Evolutionary conservation across 2,113 vertebrate species (phyloP).

Genomic region (Gobio gobio): DNA sequence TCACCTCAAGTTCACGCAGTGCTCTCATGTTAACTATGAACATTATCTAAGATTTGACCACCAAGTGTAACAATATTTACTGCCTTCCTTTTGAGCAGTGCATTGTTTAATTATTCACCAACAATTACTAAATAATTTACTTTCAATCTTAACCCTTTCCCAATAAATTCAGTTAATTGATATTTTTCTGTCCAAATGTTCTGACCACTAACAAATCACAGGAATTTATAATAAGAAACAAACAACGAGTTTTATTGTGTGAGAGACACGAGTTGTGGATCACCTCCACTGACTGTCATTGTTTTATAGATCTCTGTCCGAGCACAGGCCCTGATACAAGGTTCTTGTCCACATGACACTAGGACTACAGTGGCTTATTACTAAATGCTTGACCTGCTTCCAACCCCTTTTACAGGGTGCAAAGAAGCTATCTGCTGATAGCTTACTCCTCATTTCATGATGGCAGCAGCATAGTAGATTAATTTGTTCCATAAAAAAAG

Average conservation of each 20-base stretch:
- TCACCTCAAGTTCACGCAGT: too few relatives aligned
- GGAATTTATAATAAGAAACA: background rate
- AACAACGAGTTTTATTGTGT: background rate
- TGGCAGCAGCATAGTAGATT: slow-evolving; percentile 76
- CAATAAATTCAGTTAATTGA: slow-evolving; percentile 12
- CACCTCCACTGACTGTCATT: slow-evolving; percentile 28
- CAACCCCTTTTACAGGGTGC: slow-evolving; percentile 66
- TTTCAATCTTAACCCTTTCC: background rate
- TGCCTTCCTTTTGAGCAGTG: background rate
- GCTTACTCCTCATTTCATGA: slow-evolving; percentile 73
- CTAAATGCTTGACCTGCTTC: slow-evolving; percentile 75
- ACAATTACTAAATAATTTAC: background rate
- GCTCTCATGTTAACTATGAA: background rate
- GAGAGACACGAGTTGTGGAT: slow-evolving; percentile 12
- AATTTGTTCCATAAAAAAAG: slow-evolving; percentile 59
- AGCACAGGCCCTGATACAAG: slow-evolving; percentile 52
- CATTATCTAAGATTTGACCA: background rate
- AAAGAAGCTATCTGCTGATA: slow-evolving; percentile 76
- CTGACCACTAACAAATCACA: background rate
- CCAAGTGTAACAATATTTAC: background rate
- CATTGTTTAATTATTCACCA: background rate
- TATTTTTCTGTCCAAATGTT: background rate
- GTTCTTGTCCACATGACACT: slow-evolving; percentile 72
- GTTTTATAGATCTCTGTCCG: slow-evolving; percentile 46
- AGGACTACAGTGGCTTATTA: slow-evolving; percentile 76